phyloP scores from a whole-genome alignment of 1,140 invertebrate species.

The Metopolophium dirhodum region DNA sequence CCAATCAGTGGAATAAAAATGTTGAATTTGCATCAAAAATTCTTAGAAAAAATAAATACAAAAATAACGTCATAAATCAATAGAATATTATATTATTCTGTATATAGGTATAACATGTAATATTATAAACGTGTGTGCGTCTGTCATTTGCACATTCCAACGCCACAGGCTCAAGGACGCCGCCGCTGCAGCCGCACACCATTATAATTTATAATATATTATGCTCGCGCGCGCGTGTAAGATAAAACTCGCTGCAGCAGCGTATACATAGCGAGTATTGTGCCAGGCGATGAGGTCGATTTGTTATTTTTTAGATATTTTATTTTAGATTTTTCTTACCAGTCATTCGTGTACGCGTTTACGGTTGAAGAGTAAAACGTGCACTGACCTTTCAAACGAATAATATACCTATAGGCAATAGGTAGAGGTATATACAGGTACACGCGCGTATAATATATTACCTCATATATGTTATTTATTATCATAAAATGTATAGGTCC shows the following conservation, averaged over 20 bases:
- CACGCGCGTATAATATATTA: background rate
- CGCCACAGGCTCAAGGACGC: background rate
- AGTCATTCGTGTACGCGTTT: background rate
- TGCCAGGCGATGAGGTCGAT: background rate
- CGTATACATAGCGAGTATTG: background rate
- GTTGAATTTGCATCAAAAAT: background rate
- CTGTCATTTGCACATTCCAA: conserved; percentile 1
- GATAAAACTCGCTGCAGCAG: background rate
- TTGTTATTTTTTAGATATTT: background rate
- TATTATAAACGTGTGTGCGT: background rate
- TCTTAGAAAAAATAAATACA: background rate
- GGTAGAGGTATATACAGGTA: no score
- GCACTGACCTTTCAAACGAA: background rate
- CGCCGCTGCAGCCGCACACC: background rate
- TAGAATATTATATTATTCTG: background rate
- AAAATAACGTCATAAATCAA: background rate
- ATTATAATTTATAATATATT: background rate
- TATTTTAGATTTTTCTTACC: background rate
- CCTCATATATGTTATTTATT: background rate
- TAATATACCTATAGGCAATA: background rate
- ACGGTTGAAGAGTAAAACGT: background rate
- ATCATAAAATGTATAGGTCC: background rate
- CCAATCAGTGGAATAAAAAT: background rate
- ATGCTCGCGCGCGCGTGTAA: background rate
- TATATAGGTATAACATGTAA: background rate